Evolutionary conservation across 2,797 vertebrate species (phyloP), one percentile per base, ranked within the genome.

Genomic region (Okamejei kenojei): DNA sequence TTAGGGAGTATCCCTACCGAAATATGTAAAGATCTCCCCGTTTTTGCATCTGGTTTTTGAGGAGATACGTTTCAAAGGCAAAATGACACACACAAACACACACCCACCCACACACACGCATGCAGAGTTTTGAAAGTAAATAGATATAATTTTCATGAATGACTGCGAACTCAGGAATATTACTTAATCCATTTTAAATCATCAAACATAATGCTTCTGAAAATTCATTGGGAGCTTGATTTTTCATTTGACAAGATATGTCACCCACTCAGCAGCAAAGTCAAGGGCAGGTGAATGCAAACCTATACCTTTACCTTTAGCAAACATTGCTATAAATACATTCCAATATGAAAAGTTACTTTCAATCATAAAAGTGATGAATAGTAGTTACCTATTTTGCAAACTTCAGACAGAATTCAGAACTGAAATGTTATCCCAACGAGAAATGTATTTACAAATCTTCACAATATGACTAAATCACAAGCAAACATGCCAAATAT

Each of bases 231-330:
- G 84, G 5, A 35, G 15, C 63, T 32, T 88, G 84, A 65, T 15
- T 88, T 88, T 88, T 88, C 17, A n/a, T 32, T 32, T 65, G 17
- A 88, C 63, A 65, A 65, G 15, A 88, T 88, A 88, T 88, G 63
- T 88, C n/a, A 88, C 7, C 11, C 77, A 32, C n/a, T 32, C 54
- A 32, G 84, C 82, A 88, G 21, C 19, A 65, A n/a, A 1, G 2
- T n/a, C 26, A 63, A 88, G 13, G 61, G 29, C 58, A 82, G 45
- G 11, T 79, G 7, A n/a, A 58, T 29, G 23, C 45, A 26, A 81
- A 10, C 79, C 32, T 45, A 45, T 45, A 45, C 45, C 45, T 88
- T 65, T 65, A 32, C 29, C 65, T 88, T 65, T 65, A 29, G 65
- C 32, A 63, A 61, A 81, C 10, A 11, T 81, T 23, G 19, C 38